These are phyloP conservation scores for Malurus cyaneus DNA, from an alignment of 2,113 vertebrate genomes.

Conservation along the genomic window DNA sequence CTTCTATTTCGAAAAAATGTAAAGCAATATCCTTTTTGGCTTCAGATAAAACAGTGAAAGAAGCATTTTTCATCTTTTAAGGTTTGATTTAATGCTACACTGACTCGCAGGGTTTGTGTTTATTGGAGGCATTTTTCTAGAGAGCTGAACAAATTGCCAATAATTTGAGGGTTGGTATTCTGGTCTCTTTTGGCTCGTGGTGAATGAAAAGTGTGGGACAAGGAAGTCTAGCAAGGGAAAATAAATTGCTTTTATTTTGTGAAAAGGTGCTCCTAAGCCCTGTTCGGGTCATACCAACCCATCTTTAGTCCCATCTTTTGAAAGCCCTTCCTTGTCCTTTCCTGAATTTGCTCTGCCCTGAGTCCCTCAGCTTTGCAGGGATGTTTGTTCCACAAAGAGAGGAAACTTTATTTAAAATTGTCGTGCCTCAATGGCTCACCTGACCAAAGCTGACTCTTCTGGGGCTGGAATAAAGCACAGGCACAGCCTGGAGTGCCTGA, in stretches of 20 bases:
- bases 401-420: not conserved
- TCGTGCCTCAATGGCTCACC: not conserved
- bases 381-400: not conserved
- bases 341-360: not conserved
- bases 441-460: not conserved
- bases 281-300: not conserved
- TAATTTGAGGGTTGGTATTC: constrained; percentile 36
- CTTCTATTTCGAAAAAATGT: constrained; percentile 56
- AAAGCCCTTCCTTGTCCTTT: not conserved
- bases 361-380: not conserved
- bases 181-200: constrained; percentile 6
- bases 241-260: not conserved
- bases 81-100: constrained; percentile 62
- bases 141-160: constrained; percentile 68
- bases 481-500: not conserved
- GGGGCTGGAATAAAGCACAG: not conserved
- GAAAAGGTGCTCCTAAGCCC: not conserved
- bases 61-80: constrained; percentile 56
- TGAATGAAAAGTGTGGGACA: constrained; percentile 39
- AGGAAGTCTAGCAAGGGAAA: not conserved
- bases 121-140: constrained; percentile 61
- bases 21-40: constrained; percentile 67
- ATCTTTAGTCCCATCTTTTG: not conserved
- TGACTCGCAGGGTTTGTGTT: constrained; percentile 52
- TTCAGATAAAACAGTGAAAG: constrained; percentile 56